These are phyloP conservation scores for Sesia bembeciformis DNA, from an alignment of 2,888 invertebrate species.

Conservation along the genomic window DNA sequence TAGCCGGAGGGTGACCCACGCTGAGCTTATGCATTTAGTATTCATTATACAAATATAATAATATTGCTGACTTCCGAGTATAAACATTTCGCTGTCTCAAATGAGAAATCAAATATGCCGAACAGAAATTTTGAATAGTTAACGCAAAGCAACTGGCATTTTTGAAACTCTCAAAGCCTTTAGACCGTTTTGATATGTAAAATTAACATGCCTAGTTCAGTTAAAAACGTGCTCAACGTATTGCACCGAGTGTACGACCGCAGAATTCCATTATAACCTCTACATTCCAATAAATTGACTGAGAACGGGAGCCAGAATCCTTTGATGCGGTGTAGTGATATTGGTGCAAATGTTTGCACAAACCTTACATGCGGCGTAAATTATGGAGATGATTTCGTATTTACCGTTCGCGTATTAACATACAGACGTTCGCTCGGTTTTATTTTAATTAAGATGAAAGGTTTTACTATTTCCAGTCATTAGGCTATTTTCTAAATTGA, in stretches of 20 bases:
- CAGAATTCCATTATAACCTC: constrained; percentile 31
- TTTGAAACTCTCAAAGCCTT: not conserved
- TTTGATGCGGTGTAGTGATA: constrained; percentile 11
- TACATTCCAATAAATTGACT: constrained; percentile 41
- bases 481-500: not conserved
- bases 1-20: too few species aligned
- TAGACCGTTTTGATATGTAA: not conserved
- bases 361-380: constrained; percentile 4
- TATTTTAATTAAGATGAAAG: not conserved
- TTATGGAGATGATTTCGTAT: not conserved
- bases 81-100: too few species aligned
- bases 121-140: not conserved
- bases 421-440: not conserved
- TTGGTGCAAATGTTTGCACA: constrained; percentile 1
- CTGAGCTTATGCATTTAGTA: too few species aligned
- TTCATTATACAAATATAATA: too few species aligned
- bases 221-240: not conserved
- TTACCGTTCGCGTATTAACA: not conserved
- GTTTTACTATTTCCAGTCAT: not conserved
- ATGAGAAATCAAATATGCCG: too few species aligned
- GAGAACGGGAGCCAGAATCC: constrained; percentile 1
- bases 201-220: not conserved
- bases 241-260: constrained; percentile 15
- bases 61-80: too few species aligned
- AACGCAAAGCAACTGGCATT: not conserved